These are phyloP conservation scores for Psephotus haematonotus DNA, from an alignment of 2,113 vertebrate species.

Conservation along the genomic window DNA sequence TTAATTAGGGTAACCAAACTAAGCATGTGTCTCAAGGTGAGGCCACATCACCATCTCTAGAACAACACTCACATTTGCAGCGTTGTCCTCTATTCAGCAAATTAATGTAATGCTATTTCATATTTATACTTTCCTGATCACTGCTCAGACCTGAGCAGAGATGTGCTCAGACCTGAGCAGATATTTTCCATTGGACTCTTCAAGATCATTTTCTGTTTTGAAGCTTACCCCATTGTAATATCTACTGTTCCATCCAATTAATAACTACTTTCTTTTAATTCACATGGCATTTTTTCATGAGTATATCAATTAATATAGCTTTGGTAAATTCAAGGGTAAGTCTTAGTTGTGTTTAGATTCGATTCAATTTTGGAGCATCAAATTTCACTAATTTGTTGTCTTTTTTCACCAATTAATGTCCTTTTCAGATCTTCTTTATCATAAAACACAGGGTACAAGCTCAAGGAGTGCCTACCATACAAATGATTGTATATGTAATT, in stretches of 20 bases:
- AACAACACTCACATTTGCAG: slow-evolving; percentile 42
- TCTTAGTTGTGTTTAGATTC: neutral
- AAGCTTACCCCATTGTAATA: neutral
- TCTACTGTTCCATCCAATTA: neutral
- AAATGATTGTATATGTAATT: neutral
- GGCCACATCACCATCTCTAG: slow-evolving; percentile 27
- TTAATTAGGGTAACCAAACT: slow-evolving; percentile 54
- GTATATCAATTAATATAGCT: neutral
- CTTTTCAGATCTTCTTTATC: neutral
- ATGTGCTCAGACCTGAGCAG: slow-evolving; percentile 4
- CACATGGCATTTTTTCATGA: neutral
- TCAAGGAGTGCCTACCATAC: neutral
- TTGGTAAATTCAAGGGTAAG: neutral
- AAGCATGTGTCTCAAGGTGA: slow-evolving; percentile 42
- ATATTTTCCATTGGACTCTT: slow-evolving; percentile 23
- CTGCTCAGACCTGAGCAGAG: slow-evolving; percentile 16
- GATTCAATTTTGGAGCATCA: neutral
- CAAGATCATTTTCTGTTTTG: neutral
- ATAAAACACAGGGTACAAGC: neutral
- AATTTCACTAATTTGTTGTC: neutral
- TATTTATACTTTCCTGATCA: slow-evolving; percentile 42
- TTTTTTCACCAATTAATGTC: neutral
- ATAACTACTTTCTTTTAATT: neutral
- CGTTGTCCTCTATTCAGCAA: slow-evolving; percentile 50
- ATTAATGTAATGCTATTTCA: slow-evolving; percentile 52